A percentile compares a stretch with the other conserved stretches of the same genome.
Evolutionary conservation across 2,113 vertebrate genomes (phyloP).

Genomic region (Cheilinus undulatus): DNA sequence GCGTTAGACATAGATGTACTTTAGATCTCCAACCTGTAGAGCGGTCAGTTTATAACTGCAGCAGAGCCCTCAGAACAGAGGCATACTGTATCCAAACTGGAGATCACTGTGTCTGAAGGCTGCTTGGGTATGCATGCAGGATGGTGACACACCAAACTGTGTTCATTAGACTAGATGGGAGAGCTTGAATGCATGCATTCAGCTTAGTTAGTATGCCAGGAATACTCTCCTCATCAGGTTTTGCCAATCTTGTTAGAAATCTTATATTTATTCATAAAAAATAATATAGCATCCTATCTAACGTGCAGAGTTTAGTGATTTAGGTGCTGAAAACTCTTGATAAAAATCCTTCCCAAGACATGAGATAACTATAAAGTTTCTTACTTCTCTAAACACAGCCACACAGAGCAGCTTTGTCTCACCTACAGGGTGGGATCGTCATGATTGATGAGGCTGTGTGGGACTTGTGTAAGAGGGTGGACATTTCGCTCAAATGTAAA

Average conservation of each 20-base stretch:
- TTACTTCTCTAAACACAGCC: background rate
- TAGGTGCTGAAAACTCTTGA: no score
- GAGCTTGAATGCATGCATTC: background rate
- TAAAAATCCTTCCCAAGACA: no score
- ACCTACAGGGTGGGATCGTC: background rate
- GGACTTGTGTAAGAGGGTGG: constrained; percentile 12
- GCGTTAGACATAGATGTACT: no score
- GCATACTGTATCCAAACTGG: constrained; percentile 7
- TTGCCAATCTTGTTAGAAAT: background rate
- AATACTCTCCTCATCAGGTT: background rate
- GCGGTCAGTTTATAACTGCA: background rate
- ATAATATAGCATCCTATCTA: no score
- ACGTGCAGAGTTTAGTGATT: no score
- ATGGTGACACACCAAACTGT: background rate
- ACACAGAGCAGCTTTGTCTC: constrained; percentile 1
- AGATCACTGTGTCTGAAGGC: constrained; percentile 1
- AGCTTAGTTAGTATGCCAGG: background rate
- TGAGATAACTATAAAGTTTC: background rate
- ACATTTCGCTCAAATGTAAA: constrained; percentile 26
- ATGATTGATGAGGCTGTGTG: constrained; percentile 24
- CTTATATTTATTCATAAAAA: no score
- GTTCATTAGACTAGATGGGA: background rate
- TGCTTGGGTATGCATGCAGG: background rate
- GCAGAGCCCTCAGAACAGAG: constrained; percentile 20
- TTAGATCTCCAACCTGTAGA: constrained; percentile 10